These are phyloP conservation scores for Drosophila planitibia DNA, from an alignment of 2,888 invertebrate genomes.

Conservation along the genomic window DNA sequence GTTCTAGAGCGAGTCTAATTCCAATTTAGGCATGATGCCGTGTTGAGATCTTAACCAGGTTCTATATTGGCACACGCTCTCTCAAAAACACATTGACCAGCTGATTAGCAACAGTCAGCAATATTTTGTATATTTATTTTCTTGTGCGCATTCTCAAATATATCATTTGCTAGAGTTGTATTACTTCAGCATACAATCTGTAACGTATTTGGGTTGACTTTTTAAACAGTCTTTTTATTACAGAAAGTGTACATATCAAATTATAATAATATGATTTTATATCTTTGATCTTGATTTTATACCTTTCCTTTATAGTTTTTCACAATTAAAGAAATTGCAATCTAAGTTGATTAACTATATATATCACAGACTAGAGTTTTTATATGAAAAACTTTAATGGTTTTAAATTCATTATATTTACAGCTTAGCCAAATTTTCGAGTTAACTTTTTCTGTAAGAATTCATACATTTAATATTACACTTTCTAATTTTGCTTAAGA, in stretches of 20 bases:
- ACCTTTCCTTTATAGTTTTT: neutral
- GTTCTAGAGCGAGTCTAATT: slow-evolving; percentile 17
- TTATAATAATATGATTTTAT: neutral
- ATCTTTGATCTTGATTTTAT: neutral
- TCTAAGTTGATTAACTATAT: neutral
- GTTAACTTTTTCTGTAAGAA: neutral
- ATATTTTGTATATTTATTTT: slow-evolving; percentile 2
- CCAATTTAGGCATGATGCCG: slow-evolving; percentile 76
- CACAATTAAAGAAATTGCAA: fast-evolving
- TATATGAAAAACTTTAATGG: neutral
- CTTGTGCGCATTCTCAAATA: neutral
- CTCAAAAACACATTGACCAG: slow-evolving; percentile 38
- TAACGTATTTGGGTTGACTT: neutral
- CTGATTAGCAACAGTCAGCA: slow-evolving; percentile 41
- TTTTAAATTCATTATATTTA: neutral
- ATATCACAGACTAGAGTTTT: neutral
- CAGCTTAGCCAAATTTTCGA: neutral
- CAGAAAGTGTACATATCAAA: neutral
- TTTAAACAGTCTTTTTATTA: neutral
- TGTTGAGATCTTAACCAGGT: slow-evolving; percentile 32
- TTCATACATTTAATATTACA: neutral
- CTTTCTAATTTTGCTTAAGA: neutral
- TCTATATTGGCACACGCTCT: slow-evolving; percentile 52
- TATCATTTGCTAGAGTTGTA: neutral
- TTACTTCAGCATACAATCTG: neutral